Conservation (phyloP, 2,797 vertebrate genomes). For the Sebastes nivosus region DNA sequence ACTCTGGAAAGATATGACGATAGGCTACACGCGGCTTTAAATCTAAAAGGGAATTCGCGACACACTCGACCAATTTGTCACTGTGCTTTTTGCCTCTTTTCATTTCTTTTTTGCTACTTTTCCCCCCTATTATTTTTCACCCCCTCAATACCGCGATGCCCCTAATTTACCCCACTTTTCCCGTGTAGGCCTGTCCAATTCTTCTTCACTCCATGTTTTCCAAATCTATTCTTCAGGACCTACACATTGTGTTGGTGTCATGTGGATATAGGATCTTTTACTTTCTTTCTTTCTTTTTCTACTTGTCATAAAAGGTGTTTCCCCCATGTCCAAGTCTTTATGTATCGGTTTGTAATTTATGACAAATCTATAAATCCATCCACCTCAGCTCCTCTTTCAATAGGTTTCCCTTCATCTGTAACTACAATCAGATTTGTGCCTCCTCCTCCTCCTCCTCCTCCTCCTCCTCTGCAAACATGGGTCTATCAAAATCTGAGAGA, state of each 20-base stretch:
- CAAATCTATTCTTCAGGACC: slow-evolving; percentile 50
- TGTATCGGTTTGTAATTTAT: slow-evolving; percentile 65
- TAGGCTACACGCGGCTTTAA: slow-evolving; percentile 88
- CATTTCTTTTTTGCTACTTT: slow-evolving; percentile 78
- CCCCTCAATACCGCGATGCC: slow-evolving; percentile 76
- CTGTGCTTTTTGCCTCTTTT: slow-evolving; percentile 84
- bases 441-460: slow-evolving; percentile 20
- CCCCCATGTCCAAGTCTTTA: slow-evolving; percentile 33
- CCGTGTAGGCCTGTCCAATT: slow-evolving; percentile 66
- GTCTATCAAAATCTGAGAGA: slow-evolving; percentile 79
- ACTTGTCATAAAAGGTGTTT: slow-evolving; percentile 32
- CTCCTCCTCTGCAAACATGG: slow-evolving; percentile 66
- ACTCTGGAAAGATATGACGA: slow-evolving; percentile 93
- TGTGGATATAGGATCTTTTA: slow-evolving; percentile 5
- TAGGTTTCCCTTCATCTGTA: slow-evolving; percentile 73
- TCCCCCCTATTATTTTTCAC: slow-evolving; percentile 75
- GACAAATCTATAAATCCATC: slow-evolving; percentile 77
- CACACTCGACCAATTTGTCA: slow-evolving; percentile 89
- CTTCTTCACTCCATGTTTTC: slow-evolving; percentile 63
- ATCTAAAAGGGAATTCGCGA: slow-evolving; percentile 86
- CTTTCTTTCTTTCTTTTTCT: slow-evolving; percentile 2
- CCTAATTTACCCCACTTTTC: slow-evolving; percentile 71
- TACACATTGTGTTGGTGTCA: slow-evolving; percentile 37
- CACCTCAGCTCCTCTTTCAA: slow-evolving; percentile 66
- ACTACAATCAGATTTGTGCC: slow-evolving; percentile 70